phyloP scores from a whole-genome alignment of 30 jellyfish, hydroid and myxozoan genomes.

The Turritopsis dohrnii region DNA sequence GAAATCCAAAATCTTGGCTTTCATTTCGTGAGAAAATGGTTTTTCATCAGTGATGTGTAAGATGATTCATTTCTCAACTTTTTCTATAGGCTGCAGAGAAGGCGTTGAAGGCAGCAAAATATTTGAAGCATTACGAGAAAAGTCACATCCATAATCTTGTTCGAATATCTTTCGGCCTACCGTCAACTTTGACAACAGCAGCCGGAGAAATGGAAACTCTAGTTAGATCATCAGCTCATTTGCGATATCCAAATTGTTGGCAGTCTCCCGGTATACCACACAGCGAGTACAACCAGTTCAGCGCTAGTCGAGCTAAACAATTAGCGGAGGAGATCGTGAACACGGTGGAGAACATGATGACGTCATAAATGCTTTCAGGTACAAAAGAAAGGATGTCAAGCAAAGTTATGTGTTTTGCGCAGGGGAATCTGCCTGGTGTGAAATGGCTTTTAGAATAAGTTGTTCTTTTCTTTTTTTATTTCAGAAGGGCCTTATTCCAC shows the following conservation, averaged over 20 bases:
- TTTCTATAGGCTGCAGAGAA: constrained; percentile 58
- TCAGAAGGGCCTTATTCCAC: too few species aligned
- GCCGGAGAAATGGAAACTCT: constrained; percentile 37
- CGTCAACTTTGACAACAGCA: neutral
- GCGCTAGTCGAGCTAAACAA: constrained; percentile 28
- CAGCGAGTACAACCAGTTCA: constrained; percentile 28
- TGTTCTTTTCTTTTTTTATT: too few species aligned
- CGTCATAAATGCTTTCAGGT: neutral
- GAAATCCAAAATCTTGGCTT: too few species aligned
- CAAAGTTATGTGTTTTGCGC: too few species aligned
- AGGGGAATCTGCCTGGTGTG: too few species aligned
- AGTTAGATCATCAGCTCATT: constrained; percentile 24
- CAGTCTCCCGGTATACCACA: constrained; percentile 51
- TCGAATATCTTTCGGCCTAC: constrained; percentile 15
- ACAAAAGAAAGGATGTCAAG: too few species aligned
- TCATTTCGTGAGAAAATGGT: too few species aligned
- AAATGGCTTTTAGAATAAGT: too few species aligned
- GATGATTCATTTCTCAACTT: too few species aligned
- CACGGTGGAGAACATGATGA: neutral
- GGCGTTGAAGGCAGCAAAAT: constrained; percentile 58
- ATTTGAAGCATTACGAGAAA: constrained; percentile 22
- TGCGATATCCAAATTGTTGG: constrained; percentile 64
- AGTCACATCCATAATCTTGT: constrained; percentile 9
- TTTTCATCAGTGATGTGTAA: too few species aligned
- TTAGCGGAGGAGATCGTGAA: neutral